Evolutionary conservation across 1,140 invertebrate genomes (phyloP), one percentile per base, ranked within the genome.

Genomic region (Panagrolaimus sp.): DNA sequence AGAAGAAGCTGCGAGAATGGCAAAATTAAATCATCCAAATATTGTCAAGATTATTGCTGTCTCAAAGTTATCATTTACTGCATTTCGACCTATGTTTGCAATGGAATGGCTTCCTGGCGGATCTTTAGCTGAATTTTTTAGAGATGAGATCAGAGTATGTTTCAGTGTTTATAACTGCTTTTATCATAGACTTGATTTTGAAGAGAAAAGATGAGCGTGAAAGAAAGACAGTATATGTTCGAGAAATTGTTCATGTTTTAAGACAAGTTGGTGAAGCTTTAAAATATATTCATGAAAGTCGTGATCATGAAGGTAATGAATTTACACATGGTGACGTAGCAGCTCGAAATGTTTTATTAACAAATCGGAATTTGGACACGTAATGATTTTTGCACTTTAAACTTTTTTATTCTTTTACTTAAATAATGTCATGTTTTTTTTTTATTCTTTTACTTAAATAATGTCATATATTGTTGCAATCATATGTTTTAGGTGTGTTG

Each of bases 51-150:
- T 79, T 13, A 81, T 79, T 51, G 77, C 78, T n/a, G 78, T 79
- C n/a, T 81, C 79, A 44, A 81, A 81, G 66, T 57, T 79, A 5
- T 77, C 75, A 44, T 77, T 78, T 42, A 74, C 68, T 45, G 77
- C 77, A 14, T 81, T 79, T 63, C 76, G 77, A 14, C 77, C 77
- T 14, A 79, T 79, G 77, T 81, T 79, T 45, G 77, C 79, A 0
- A 81, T 79, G 78, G 77, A 79, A 64, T 79, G 77, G 77, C 74
- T 79, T 14, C 53, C 79, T 0, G 77, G 77, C 5, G 77, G 77
- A 43, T 76, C 72, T 11, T 61, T 79, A 57, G 78, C 78, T 27
- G 77, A 79, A 38, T 79, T 68, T 67, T 79, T 79, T 53, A 57
- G 77, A 44, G 77, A 81, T 23, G 74, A 79, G 45, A 77, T 79